A percentile compares a stretch with the other conserved stretches of the same genome.
These are phyloP conservation scores for Mormyrus proboscirostris DNA, from an alignment of 2,797 vertebrate species.

Conservation along the genomic window DNA sequence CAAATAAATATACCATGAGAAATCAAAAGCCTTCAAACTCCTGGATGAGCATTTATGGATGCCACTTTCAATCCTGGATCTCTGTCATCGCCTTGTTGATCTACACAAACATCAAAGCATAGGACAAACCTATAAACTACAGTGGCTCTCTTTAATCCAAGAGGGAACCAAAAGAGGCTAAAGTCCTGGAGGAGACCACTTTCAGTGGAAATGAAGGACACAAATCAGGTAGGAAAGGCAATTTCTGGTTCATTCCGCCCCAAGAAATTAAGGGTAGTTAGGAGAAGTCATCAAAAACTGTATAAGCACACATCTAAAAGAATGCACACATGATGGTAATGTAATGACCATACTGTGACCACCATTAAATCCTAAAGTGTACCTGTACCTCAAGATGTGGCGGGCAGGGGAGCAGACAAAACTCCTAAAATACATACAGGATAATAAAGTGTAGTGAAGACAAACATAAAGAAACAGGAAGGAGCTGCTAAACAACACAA, in stretches of 20 bases:
- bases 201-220: not conserved
- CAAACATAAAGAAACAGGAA: constrained; percentile 9
- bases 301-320: not conserved
- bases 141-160: not conserved
- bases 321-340: not conserved
- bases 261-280: constrained; percentile 16
- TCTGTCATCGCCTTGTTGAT: constrained; percentile 1
- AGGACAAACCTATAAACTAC: not conserved
- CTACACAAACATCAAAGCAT: not conserved
- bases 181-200: not conserved
- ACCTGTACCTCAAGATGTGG: constrained; percentile 65
- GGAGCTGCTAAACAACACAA: constrained; percentile 25
- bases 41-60: not conserved
- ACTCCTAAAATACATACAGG: constrained; percentile 59
- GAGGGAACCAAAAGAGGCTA: not conserved
- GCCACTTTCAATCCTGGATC: not conserved
- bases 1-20: not conserved
- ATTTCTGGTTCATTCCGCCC: not conserved
- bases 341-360: constrained; percentile 23
- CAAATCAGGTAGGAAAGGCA: not conserved
- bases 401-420: constrained; percentile 64
- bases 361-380: constrained; percentile 35
- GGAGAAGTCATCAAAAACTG: constrained; percentile 1
- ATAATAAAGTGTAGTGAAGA: constrained; percentile 53
- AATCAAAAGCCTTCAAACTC: not conserved